Percentiles rank a stretch among this genome's conserved stretches.
Conservation (phyloP, 2,888 invertebrate species). For the Chromoteleia sp. region DNA sequence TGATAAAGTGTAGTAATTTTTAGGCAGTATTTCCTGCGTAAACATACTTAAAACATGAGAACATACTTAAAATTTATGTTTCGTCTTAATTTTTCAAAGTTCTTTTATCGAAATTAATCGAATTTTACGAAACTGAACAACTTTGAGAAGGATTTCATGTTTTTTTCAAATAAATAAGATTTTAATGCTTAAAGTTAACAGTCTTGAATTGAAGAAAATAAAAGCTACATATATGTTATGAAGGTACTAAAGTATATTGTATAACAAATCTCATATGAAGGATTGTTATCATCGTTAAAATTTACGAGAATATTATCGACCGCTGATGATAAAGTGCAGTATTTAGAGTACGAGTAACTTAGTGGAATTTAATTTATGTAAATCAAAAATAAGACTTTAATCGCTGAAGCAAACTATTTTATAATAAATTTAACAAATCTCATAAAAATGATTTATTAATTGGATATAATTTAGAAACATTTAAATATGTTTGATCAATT, state of each 20-base stretch:
- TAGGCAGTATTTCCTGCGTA: too few relatives aligned
- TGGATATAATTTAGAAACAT: background rate
- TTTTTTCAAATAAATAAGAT: too few relatives aligned
- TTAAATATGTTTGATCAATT: conserved; percentile 10
- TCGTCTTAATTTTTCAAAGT: too few relatives aligned
- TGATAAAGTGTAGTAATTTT: too few relatives aligned
- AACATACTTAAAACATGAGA: too few relatives aligned
- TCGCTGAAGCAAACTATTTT: background rate
- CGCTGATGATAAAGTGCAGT: conserved; percentile 1
- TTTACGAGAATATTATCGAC: conserved; percentile 10
- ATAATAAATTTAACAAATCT: background rate
- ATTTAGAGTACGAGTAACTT: background rate
- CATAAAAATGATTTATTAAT: conserved; percentile 4
- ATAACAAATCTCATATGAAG: background rate
- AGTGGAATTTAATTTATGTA: background rate
- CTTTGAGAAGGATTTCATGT: too few relatives aligned
- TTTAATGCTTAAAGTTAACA: too few relatives aligned
- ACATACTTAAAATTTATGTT: too few relatives aligned
- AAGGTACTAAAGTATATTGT: background rate
- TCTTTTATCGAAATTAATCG: too few relatives aligned
- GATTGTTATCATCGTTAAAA: background rate
- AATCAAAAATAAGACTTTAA: conserved; percentile 6
- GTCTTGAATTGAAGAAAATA: too few relatives aligned
- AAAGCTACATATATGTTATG: background rate
- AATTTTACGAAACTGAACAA: too few relatives aligned